These are phyloP conservation scores for Acrocyrtus sp. DNA, from an alignment of 2,888 invertebrate species.

Conservation along the genomic window DNA sequence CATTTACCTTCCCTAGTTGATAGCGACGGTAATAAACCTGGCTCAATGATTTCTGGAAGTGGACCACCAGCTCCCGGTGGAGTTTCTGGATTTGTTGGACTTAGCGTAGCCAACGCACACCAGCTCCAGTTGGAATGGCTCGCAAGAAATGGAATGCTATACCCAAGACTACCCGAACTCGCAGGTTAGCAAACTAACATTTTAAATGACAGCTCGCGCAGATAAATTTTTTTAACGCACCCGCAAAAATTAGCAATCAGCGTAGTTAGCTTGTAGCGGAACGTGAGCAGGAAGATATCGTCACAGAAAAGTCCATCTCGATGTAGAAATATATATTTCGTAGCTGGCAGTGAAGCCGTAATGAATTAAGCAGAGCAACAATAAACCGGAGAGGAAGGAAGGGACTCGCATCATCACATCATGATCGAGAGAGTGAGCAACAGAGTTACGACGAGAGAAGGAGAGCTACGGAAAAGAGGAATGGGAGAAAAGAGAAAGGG, in stretches of 20 bases:
- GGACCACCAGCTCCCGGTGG: constrained; percentile 22
- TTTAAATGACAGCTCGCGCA: too few relatives aligned
- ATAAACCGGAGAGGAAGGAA: constrained; percentile 8
- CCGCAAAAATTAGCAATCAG: too few relatives aligned
- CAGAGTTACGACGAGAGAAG: constrained; percentile 11
- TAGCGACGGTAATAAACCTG: constrained; percentile 64
- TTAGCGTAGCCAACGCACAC: constrained; percentile 72
- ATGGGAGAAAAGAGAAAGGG: too few relatives aligned
- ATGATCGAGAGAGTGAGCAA: constrained; percentile 3
- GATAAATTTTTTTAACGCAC: too few relatives aligned
- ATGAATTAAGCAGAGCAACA: neutral
- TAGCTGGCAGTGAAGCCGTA: neutral
- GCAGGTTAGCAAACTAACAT: constrained; percentile 76
- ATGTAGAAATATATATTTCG: neutral
- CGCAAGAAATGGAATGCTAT: constrained; percentile 91
- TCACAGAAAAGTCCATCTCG: too few relatives aligned
- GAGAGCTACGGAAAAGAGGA: constrained; percentile 25
- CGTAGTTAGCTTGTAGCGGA: too few relatives aligned
- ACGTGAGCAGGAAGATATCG: too few relatives aligned
- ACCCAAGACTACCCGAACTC: constrained; percentile 86
- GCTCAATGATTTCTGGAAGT: constrained; percentile 57
- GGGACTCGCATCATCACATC: neutral
- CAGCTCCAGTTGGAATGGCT: constrained; percentile 90
- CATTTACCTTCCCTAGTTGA: constrained; percentile 50
- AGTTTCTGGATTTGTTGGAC: constrained; percentile 57